Conservation (phyloP, 2,888 invertebrate species). For the Linyphia triangularis region DNA sequence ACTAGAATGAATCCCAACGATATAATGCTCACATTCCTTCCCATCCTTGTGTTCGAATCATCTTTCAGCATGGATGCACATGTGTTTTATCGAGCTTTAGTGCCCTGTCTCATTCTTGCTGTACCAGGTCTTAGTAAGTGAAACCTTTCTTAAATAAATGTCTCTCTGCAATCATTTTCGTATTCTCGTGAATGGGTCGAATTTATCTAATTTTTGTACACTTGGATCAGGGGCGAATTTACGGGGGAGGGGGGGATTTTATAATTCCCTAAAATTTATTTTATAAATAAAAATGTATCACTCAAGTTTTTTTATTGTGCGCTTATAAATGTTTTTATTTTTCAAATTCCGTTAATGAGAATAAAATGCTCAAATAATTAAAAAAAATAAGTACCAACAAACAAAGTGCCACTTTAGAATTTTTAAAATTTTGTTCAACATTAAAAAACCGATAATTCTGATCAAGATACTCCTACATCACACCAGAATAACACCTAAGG, state of each 20-base stretch:
- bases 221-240: neutral
- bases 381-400: no score
- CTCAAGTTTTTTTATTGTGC: no score
- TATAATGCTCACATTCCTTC: slow-evolving; percentile 80
- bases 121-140: slow-evolving; percentile 79
- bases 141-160: neutral
- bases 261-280: neutral
- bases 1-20: slow-evolving; percentile 79
- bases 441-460: no score
- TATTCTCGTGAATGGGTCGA: neutral
- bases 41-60: slow-evolving; percentile 81
- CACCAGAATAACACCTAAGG: no score
- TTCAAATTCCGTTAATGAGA: no score
- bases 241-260: neutral
- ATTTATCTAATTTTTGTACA: neutral
- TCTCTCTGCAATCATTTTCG: neutral
- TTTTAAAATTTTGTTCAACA: no score
- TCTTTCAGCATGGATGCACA: slow-evolving; percentile 81
- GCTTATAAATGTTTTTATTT: no score
- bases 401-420: no score
- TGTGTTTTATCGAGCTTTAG: slow-evolving; percentile 79
- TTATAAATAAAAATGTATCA: no score
- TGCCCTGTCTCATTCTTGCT: slow-evolving; percentile 79
- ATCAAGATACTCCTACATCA: no score
- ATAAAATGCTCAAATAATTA: no score